Percentiles rank a stretch among this genome's conserved stretches.
Evolutionary conservation across 2,113 vertebrate genomes (phyloP).

Genomic region (Corythaeola cristata): DNA sequence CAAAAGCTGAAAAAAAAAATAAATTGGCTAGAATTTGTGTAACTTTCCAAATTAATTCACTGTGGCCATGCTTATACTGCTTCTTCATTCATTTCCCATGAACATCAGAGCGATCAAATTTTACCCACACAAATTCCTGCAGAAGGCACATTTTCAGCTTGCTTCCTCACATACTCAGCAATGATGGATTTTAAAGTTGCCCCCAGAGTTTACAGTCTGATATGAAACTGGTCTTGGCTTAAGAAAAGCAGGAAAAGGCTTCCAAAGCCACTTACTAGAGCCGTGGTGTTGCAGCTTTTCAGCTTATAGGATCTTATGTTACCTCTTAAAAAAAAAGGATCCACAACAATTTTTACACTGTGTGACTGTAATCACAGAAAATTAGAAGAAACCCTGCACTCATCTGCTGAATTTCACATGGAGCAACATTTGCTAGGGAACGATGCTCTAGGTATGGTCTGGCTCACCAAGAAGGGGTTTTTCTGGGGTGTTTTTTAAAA

Average conservation of each 20-base stretch:
- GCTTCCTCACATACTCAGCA: constrained; percentile 37
- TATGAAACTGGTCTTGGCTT: background rate
- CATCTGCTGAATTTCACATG: background rate
- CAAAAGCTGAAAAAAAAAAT: constrained; percentile 2
- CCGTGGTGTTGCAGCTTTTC: constrained; percentile 34
- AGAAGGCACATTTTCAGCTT: constrained; percentile 55
- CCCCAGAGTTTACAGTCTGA: background rate
- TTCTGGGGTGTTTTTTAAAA: too few species aligned
- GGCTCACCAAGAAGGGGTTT: background rate
- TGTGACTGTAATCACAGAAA: background rate
- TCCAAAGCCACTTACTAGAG: constrained; percentile 17
- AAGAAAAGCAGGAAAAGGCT: constrained; percentile 14
- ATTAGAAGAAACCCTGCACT: background rate
- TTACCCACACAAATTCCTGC: constrained; percentile 54
- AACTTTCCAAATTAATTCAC: constrained; percentile 65
- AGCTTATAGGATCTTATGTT: constrained; percentile 19
- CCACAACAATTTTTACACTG: background rate
- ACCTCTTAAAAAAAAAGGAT: constrained; percentile 18
- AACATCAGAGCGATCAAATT: constrained; percentile 64
- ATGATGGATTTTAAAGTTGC: constrained; percentile 25
- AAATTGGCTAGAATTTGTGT: constrained; percentile 44
- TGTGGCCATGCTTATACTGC: constrained; percentile 42
- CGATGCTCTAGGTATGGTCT: background rate
- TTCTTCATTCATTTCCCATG: constrained; percentile 63
- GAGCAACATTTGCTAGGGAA: background rate